Evolutionary conservation across 2,797 vertebrate species (phyloP).

Genomic region (Carduelis carduelis): DNA sequence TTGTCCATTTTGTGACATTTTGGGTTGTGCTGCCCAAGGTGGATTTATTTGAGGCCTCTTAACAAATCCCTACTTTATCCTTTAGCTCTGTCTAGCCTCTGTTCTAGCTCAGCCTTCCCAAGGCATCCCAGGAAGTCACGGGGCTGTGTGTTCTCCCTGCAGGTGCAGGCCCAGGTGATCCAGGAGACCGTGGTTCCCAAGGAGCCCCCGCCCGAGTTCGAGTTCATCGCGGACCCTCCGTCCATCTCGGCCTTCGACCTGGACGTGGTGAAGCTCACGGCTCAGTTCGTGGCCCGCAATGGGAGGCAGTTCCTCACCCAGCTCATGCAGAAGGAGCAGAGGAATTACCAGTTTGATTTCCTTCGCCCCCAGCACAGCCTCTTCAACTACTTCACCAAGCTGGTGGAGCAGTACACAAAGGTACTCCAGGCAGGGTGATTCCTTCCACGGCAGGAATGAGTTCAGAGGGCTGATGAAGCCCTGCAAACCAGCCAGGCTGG

Average conservation of each 20-base stretch:
- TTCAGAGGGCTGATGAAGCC: neutral
- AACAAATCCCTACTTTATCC: neutral
- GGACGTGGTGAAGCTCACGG: conserved; percentile 96
- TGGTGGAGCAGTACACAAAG: conserved; percentile 99
- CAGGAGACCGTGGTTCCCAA: conserved; percentile 93
- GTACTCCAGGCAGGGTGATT: conserved; percentile 50
- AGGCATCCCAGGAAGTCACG: neutral
- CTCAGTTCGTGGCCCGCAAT: conserved; percentile 96
- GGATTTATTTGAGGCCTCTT: neutral
- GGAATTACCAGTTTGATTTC: conserved; percentile 99
- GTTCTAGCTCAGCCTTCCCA: neutral
- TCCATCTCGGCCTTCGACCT: conserved; percentile 97
- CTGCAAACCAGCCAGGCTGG: neutral
- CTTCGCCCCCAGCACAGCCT: conserved; percentile 97
- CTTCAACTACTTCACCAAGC: conserved; percentile 98
- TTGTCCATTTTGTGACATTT: neutral
- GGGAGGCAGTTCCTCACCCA: conserved; percentile 97
- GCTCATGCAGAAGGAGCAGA: conserved; percentile 99
- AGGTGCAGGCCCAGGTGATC: conserved; percentile 96
- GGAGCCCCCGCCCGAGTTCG: conserved; percentile 94
- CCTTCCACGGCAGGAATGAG: neutral
- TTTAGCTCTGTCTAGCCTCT: neutral
- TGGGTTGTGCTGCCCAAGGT: neutral
- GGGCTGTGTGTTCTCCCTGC: neutral
- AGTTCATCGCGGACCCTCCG: conserved; percentile 96